phyloP scores from a whole-genome alignment of 2,797 vertebrate species.

The Pseudochirops cupreus region DNA sequence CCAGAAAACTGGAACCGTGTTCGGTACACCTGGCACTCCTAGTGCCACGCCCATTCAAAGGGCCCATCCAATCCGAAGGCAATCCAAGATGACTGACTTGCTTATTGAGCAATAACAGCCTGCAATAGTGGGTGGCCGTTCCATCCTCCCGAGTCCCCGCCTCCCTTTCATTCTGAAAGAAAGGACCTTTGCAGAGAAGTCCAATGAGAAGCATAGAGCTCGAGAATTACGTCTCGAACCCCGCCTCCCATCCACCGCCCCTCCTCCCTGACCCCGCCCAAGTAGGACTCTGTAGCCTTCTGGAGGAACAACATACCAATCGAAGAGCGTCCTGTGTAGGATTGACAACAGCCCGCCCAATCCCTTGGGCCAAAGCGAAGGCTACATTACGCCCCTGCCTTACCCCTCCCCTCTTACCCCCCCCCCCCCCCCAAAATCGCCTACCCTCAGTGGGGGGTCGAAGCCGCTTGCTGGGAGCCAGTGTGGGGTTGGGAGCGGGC shows the following conservation, averaged over 20 bases:
- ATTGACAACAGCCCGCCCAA: constrained; percentile 41
- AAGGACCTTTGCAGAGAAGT: constrained; percentile 7
- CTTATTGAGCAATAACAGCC: neutral
- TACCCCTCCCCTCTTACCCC: neutral
- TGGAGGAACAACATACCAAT: neutral
- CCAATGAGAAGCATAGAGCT: constrained; percentile 68
- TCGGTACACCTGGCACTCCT: constrained; percentile 82
- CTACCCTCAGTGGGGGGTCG: neutral
- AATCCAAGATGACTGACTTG: constrained; percentile 13
- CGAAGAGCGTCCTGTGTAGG: neutral
- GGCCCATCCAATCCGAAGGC: constrained; percentile 50
- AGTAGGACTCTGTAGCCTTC: constrained; percentile 2
- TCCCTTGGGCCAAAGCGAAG: constrained; percentile 13
- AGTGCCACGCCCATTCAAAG: constrained; percentile 51
- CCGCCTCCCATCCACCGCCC: neutral
- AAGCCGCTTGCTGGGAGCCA: constrained; percentile 48
- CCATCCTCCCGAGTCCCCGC: constrained; percentile 51
- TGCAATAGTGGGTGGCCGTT: neutral
- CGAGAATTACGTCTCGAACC: neutral
- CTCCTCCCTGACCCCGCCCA: neutral
- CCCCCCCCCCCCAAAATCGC: neutral
- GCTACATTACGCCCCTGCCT: neutral
- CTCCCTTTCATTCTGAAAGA: constrained; percentile 82
- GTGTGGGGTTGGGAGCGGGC: neutral
- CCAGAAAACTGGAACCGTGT: neutral